These are phyloP conservation scores for Peromyscus leucopus DNA, from an alignment of 2,113 vertebrate genomes.

Conservation along the genomic window DNA sequence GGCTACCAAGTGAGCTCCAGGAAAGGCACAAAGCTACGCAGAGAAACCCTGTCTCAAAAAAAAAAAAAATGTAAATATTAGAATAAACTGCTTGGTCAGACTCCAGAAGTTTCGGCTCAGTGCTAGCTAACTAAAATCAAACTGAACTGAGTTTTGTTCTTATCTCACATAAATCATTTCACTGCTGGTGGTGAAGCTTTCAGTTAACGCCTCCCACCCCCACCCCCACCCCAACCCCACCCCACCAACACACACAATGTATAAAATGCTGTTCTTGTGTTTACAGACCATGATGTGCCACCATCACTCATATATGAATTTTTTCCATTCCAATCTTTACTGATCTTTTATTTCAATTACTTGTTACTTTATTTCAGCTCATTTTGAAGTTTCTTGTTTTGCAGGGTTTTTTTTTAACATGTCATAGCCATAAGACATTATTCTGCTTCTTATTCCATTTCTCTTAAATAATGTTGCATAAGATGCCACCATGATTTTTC, in stretches of 20 bases:
- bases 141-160: not conserved
- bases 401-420: not conserved
- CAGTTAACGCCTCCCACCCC: not conserved
- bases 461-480: not conserved
- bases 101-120: not conserved
- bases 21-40: no score
- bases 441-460: not conserved
- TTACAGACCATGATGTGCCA: not conserved
- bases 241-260: not conserved
- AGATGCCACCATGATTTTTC: not conserved
- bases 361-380: not conserved
- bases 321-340: not conserved
- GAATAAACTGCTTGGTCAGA: not conserved
- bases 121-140: not conserved
- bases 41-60: no score
- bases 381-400: not conserved
- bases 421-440: not conserved
- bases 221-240: not conserved
- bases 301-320: not conserved
- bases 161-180: not conserved
- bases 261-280: not conserved
- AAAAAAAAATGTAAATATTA: no score
- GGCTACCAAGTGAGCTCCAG: no score
- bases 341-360: not conserved
- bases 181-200: not conserved